Base-by-base conservation (phyloP, 2,113 vertebrate species). In the Tachycineta bicolor region DNA sequence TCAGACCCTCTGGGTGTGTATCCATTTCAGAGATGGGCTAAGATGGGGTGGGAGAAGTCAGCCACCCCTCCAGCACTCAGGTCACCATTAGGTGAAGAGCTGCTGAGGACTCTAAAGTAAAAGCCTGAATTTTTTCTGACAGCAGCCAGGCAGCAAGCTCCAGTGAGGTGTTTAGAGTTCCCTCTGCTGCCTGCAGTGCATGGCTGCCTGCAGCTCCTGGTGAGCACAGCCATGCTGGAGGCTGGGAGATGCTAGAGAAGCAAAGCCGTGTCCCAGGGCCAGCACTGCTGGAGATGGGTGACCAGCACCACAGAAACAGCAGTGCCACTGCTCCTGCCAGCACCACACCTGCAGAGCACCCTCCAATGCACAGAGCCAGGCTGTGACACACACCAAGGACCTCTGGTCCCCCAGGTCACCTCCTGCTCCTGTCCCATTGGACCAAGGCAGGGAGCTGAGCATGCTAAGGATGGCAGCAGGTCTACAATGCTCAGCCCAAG, bases 111-210 rank as follows among this genome's bases (percentile, higher is more conserved):
- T 63, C 29, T 53, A 47, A 91, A 87, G 53, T 1, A 41, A 81
- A 87, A 84, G n/a, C 41, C n/a, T 5, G 4, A 29, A 37, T 4
- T 76, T 85, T 65, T 83, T 73, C 82, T 15, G 44, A 37, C 63
- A 83, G 67, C n/a, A 88, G 71, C 22, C n/a, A 70, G 68, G 46
- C 55, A 90, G 43, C 0, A 1, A 46, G 46, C n/a, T 58, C 59
- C 6, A 2, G 63, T 22, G 71, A 92, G 94, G 63, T 85, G 91
- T 76, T 95, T 60, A 91, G 94, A 95, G 94, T 96, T 95, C 93
- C 95, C 91, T 89, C 89, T 94, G 81, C 94, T 96, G 93, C 89
- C 69, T 53, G 94, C 75, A 93, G 58, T 4, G 21, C 91, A 95
- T 0, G 44, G 76, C 76, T 94, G 94, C 76, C 50, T 70, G 62